Conservation (phyloP, 35 echinoderm and acorn worm species). For the Apostichopus californicus region DNA sequence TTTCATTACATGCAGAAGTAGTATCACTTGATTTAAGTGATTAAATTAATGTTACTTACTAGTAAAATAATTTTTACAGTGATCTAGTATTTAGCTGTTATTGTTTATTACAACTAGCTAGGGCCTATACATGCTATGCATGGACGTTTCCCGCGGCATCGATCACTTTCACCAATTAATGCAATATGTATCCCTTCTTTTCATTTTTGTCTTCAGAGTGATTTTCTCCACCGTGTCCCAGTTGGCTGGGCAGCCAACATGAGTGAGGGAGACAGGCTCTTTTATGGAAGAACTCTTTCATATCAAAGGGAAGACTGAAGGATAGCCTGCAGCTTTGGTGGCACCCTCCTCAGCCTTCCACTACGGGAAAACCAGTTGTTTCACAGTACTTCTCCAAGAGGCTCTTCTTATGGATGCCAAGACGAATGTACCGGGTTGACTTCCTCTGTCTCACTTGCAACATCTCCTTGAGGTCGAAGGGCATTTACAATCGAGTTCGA, state of each 20-base stretch:
- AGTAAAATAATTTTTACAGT: background rate
- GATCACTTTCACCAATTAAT: background rate
- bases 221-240: background rate
- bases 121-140: background rate
- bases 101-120: background rate
- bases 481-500: slow-evolving; percentile 22
- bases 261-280: background rate
- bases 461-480: slow-evolving; percentile 4
- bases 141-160: background rate
- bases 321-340: background rate
- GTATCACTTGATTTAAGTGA: background rate
- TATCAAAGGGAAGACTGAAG: background rate
- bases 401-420: slow-evolving; percentile 8
- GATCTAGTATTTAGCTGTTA: background rate
- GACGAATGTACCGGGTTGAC: background rate
- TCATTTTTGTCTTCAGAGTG: background rate
- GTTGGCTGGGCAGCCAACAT: background rate
- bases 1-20: too few species aligned
- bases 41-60: background rate
- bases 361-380: background rate
- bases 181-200: background rate
- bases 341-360: background rate
- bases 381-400: background rate
- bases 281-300: background rate
- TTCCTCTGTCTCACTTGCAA: background rate